Evolutionary conservation across 2,113 vertebrate species (phyloP).

Genomic region (Xenopus laevis): DNA sequence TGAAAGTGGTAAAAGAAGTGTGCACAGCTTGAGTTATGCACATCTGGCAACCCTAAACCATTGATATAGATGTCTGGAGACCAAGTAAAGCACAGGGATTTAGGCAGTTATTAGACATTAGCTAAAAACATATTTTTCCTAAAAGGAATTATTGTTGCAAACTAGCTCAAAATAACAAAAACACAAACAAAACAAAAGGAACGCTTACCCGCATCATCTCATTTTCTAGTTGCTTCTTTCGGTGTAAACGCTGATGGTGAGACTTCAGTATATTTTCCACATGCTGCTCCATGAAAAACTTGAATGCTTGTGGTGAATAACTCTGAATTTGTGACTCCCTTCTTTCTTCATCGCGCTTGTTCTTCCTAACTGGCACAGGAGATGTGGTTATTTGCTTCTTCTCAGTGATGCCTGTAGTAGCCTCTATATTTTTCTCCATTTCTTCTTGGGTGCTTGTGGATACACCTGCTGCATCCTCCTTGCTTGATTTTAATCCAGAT

Average conservation of each 20-base stretch:
- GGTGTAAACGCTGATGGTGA: conserved; percentile 87
- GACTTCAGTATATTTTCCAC: conserved; percentile 97
- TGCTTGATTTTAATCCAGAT: conserved; percentile 55
- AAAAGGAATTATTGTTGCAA: too few species aligned
- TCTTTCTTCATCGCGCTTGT: conserved; percentile 87
- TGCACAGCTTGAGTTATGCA: too few species aligned
- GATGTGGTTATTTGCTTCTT: conserved; percentile 96
- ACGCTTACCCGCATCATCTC: conserved; percentile 93
- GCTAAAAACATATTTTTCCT: too few species aligned
- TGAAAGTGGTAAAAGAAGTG: too few species aligned
- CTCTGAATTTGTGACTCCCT: conserved; percentile 82
- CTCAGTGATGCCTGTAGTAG: conserved; percentile 59
- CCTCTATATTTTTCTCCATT: conserved; percentile 60
- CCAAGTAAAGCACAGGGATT: too few species aligned
- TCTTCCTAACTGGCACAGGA: conserved; percentile 87
- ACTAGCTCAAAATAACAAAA: too few species aligned
- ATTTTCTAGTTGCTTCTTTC: conserved; percentile 93
- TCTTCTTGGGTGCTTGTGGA: conserved; percentile 67
- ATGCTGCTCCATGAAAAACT: conserved; percentile 98
- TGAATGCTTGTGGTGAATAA: conserved; percentile 97
- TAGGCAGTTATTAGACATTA: too few species aligned
- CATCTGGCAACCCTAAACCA: too few species aligned
- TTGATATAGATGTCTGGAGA: too few species aligned
- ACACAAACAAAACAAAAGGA: conserved; percentile 8
- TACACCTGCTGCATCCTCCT: conserved; percentile 57